A percentile compares a stretch with the other conserved stretches of the same genome.
Conservation (phyloP, 2,113 vertebrate species). For the Brienomyrus brachyistius region DNA sequence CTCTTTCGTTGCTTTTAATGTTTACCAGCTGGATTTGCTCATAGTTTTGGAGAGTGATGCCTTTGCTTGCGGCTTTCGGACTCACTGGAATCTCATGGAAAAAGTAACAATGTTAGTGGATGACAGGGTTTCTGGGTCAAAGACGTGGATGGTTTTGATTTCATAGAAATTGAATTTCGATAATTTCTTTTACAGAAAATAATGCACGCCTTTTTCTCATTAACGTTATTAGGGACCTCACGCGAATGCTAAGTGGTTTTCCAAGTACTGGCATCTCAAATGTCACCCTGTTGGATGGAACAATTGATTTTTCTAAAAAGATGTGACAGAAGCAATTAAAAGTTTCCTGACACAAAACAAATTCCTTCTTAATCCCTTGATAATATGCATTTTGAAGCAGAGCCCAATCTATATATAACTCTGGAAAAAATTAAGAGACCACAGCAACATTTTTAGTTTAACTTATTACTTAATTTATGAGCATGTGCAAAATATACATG, state of each 20-base stretch:
- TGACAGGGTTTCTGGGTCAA: constrained; percentile 16
- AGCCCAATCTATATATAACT: background rate
- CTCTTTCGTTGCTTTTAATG: constrained; percentile 27
- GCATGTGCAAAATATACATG: no score
- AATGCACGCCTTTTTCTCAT: background rate
- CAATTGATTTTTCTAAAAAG: background rate
- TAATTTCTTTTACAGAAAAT: background rate
- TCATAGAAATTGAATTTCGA: background rate
- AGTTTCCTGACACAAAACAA: background rate
- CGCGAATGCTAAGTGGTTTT: background rate
- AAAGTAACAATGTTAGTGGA: constrained; percentile 21
- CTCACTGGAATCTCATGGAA: constrained; percentile 26
- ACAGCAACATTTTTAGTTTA: background rate
- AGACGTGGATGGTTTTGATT: background rate
- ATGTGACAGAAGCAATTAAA: background rate
- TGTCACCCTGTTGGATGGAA: background rate
- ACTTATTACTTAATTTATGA: background rate
- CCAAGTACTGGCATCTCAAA: background rate
- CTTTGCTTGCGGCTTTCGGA: constrained; percentile 23
- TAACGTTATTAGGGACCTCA: background rate
- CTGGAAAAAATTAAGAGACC: background rate
- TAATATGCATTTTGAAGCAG: background rate
- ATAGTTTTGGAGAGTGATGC: constrained; percentile 9
- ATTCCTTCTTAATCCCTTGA: background rate
- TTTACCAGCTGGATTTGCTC: constrained; percentile 32